Evolutionary conservation across 2,113 vertebrate genomes (phyloP).

Genomic region (Muntiacus reevesi): DNA sequence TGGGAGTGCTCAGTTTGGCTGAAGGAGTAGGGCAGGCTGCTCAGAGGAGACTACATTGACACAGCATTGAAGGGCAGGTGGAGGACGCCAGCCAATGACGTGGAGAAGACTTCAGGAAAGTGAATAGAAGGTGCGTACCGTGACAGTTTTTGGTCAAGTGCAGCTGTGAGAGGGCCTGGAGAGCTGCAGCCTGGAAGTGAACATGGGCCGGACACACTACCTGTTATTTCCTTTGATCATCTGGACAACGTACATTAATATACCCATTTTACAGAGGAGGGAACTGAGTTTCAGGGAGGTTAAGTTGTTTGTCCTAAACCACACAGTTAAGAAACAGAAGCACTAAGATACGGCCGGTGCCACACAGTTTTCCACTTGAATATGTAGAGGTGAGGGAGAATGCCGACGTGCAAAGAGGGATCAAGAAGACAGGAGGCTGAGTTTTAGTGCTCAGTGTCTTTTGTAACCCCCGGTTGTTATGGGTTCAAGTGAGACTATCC

Average conservation of each 20-base stretch:
- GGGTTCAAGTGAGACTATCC: not conserved
- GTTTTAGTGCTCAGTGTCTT: not conserved
- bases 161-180: not conserved
- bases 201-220: rapidly evolving
- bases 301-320: not conserved
- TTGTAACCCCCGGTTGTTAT: not conserved
- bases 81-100: not conserved
- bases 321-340: not conserved
- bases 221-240: not conserved
- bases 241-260: not conserved
- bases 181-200: not conserved
- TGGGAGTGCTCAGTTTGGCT: not conserved
- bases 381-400: not conserved
- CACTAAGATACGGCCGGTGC: not conserved
- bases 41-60: not conserved
- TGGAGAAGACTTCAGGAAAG: not conserved
- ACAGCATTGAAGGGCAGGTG: not conserved
- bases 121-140: not conserved
- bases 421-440: not conserved
- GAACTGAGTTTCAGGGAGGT: not conserved
- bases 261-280: not conserved
- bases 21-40: not conserved
- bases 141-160: not conserved
- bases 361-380: not conserved
- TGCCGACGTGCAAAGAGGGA: too few relatives aligned